Conservation (phyloP, 2,797 vertebrate species). For the Rhadinocentrus ornatus region DNA sequence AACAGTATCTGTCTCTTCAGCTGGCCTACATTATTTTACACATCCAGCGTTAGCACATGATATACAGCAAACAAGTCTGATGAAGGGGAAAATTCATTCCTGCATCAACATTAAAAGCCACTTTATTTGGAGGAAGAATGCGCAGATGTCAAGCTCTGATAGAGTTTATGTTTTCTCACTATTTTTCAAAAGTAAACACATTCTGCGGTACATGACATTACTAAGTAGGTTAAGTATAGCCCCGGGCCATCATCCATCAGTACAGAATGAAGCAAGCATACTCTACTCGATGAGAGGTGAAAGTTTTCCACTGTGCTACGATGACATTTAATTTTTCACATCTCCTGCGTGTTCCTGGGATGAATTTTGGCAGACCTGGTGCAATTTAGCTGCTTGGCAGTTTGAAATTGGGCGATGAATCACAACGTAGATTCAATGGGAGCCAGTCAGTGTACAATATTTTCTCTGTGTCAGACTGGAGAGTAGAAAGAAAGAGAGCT, state of each 20-base stretch:
- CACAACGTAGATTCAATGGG: slow-evolving; percentile 96
- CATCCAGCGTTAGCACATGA: slow-evolving; percentile 83
- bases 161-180: slow-evolving; percentile 99
- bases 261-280: slow-evolving; percentile 96
- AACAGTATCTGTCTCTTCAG: slow-evolving; percentile 62
- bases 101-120: slow-evolving; percentile 99
- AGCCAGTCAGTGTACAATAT: slow-evolving; percentile 98
- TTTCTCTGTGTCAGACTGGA: slow-evolving; percentile 97
- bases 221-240: slow-evolving; percentile 99
- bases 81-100: slow-evolving; percentile 92
- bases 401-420: slow-evolving; percentile 99
- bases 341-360: slow-evolving; percentile 98
- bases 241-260: slow-evolving; percentile 97
- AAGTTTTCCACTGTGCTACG: slow-evolving; percentile 99
- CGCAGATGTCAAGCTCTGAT: slow-evolving; percentile 98
- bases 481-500: slow-evolving; percentile 86
- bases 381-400: slow-evolving; percentile 99
- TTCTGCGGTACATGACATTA: slow-evolving; percentile 99
- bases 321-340: slow-evolving; percentile 99
- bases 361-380: slow-evolving; percentile 99
- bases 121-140: slow-evolving; percentile 97
- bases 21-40: slow-evolving; percentile 66
- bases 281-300: slow-evolving; percentile 99
- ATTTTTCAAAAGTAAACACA: slow-evolving; percentile 99
- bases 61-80: slow-evolving; percentile 89